A percentile compares a stretch with the other conserved stretches of the same genome.
These are phyloP conservation scores for Neolamprologus ventralis DNA, from an alignment of 2,113 vertebrate genomes.

Conservation along the genomic window DNA sequence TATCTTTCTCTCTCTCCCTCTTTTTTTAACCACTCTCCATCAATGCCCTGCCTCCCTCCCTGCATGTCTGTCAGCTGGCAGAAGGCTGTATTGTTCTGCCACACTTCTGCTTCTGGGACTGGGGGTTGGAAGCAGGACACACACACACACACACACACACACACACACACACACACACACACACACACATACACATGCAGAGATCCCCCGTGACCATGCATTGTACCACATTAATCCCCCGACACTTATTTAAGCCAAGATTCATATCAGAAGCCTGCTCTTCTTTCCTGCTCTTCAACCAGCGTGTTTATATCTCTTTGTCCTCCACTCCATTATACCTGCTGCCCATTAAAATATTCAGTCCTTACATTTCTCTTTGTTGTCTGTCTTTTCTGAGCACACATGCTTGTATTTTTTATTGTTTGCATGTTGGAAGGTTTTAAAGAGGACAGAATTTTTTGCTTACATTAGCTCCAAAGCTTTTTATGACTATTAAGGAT, in stretches of 20 bases:
- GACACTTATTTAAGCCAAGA: constrained; percentile 46
- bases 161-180: background rate
- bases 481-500: background rate
- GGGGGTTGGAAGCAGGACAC: background rate
- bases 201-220: constrained; percentile 32
- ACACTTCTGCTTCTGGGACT: constrained; percentile 38
- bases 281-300: background rate
- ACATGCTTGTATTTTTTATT: background rate
- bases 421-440: background rate
- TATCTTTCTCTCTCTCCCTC: background rate
- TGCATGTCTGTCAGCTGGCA: constrained; percentile 40
- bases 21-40: background rate
- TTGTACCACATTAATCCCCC: constrained; percentile 42
- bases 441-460: background rate
- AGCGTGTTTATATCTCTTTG: constrained; percentile 4
- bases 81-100: constrained; percentile 49
- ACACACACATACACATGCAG: background rate
- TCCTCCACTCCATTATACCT: background rate
- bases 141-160: background rate
- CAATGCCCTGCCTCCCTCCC: background rate
- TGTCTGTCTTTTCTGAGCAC: background rate
- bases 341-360: background rate
- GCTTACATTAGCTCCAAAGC: background rate
- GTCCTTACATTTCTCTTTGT: background rate
- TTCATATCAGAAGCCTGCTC: constrained; percentile 16